Evolutionary conservation across 2,797 vertebrate genomes (phyloP), one percentile per base, ranked within the genome.

Genomic region (Platalea minor): DNA sequence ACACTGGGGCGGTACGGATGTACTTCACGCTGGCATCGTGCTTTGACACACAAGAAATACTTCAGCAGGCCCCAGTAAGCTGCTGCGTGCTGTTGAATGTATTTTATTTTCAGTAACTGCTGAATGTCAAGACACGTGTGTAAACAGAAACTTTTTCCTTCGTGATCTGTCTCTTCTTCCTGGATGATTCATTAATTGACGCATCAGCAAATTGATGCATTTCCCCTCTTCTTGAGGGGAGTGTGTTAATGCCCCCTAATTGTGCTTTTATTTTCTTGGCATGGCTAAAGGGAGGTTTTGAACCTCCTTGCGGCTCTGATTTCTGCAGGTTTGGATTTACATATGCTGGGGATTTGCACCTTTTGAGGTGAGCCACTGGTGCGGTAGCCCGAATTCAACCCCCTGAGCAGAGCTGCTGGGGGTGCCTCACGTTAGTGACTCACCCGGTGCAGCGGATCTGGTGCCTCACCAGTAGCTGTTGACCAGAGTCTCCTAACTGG

Each of bases 391-490:
- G 18, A 20, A 8, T 26, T 11, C 26, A 57, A 10, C 35, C 79
- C 50, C 41, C 8, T 0, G 0, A 56, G 56, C 39, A 6, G 15
- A 54, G 63, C 65, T 57, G 53, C 46, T 28, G 76, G 46, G 10
- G 10, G 33, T 19, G 12, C 50, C 45, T 76, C 23, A 1, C 0
- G 0, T 45, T 6, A 33, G 54, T 9, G 26, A 26, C 70, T 43
- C 1, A 5, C 41, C 28, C 9, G 60, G 4, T 0, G 2, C 33
- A 16, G 64, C 2, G 4, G 28, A 33, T 21, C 73, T 41, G 70
- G 51, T 35, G 21, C 10, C 17, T 51, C 89, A 37, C 46, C 56
- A 25, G 46, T 18, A 83, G 53, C 78, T 61, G 29, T 56, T 84
- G 76, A 43, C 54, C 65, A 35, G 48, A 18, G 26, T 46, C 91